Conservation (phyloP, 2,797 vertebrate genomes). For the Microctenopoma stevenorrisi region DNA sequence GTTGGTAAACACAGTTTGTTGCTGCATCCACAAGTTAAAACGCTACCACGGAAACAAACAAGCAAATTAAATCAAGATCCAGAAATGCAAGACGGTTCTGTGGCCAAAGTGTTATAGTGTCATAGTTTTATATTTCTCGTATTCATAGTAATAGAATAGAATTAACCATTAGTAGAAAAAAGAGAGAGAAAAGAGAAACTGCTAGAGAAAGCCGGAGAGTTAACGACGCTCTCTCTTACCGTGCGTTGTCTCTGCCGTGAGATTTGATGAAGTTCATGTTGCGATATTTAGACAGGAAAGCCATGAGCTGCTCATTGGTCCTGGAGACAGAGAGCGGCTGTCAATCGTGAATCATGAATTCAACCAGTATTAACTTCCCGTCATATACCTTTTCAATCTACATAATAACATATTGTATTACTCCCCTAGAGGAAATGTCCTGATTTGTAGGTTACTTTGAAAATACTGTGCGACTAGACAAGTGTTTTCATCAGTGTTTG, state of each 20-base stretch:
- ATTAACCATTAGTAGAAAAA: neutral
- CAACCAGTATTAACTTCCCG: neutral
- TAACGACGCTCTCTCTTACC: conserved; percentile 80
- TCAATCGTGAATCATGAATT: conserved; percentile 36
- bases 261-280: conserved; percentile 98
- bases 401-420: too few relatives aligned
- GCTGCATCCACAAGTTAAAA: too few relatives aligned
- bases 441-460: neutral
- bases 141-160: neutral
- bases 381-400: neutral
- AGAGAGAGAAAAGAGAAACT: too few relatives aligned
- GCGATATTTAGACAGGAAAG: conserved; percentile 93
- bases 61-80: neutral
- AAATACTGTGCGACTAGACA: neutral
- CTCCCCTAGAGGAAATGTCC: neutral
- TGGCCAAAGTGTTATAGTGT: too few relatives aligned
- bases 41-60: too few relatives aligned
- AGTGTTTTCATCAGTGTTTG: neutral
- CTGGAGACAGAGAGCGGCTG: conserved; percentile 75
- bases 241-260: conserved; percentile 95
- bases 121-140: neutral
- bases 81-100: too few relatives aligned
- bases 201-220: neutral
- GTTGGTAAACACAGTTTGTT: too few relatives aligned
- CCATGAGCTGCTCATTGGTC: conserved; percentile 94